Conservation (phyloP, 2,797 vertebrate genomes). For the Liparis tanakae region DNA sequence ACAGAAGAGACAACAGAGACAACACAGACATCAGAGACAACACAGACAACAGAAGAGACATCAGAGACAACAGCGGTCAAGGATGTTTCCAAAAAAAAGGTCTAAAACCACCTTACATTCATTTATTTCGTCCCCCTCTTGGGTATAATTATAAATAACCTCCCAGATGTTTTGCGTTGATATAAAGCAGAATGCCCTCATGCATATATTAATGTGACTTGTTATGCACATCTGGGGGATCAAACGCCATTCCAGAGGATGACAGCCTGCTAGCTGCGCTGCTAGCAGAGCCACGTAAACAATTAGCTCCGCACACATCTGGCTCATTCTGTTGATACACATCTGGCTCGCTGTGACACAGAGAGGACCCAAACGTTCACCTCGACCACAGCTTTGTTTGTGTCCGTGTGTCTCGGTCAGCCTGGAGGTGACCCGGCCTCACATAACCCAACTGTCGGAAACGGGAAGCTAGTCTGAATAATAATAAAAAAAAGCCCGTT, state of each 20-base stretch:
- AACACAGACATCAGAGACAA: conserved; percentile 19
- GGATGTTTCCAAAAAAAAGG: neutral
- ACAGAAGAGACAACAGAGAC: conserved; percentile 28
- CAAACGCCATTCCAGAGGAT: conserved; percentile 10
- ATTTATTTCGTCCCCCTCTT: neutral
- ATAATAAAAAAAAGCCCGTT: neutral
- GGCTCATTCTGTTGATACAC: conserved; percentile 52
- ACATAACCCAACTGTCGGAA: neutral
- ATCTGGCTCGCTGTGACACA: conserved; percentile 55
- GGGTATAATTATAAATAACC: neutral
- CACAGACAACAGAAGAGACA: too few relatives aligned
- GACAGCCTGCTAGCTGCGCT: conserved; percentile 45
- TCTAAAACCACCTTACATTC: neutral
- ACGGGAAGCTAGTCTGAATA: neutral
- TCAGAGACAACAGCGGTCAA: conserved; percentile 27
- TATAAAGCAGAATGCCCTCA: neutral
- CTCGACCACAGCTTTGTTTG: neutral
- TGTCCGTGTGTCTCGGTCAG: neutral
- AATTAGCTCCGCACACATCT: conserved; percentile 67
- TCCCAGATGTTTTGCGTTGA: neutral
- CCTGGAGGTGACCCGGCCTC: neutral
- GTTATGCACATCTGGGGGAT: neutral
- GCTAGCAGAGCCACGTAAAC: conserved; percentile 43
- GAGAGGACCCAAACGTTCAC: neutral
- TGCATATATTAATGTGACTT: neutral